Base-by-base conservation (phyloP, 1,140 invertebrate genomes). In the Drosophila paulistorum region DNA sequence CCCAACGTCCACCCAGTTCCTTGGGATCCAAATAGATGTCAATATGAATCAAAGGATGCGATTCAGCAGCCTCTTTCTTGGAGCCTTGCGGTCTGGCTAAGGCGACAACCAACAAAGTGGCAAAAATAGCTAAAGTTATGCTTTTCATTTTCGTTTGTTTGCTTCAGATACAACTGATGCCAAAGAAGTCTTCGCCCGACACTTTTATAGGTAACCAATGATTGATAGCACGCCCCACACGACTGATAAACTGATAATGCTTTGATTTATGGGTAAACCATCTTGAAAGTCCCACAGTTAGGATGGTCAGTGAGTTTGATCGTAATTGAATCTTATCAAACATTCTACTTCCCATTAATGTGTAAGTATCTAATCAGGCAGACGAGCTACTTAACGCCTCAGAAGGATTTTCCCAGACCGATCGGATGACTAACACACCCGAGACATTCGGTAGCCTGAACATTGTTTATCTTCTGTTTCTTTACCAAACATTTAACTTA, bases 101-200 rank as follows among this genome's bases (percentile, higher is more conserved):
- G 7, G 17, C 17, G 17, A 20, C 45, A 10, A 51, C 45, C 45
- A 51, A 51, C 45, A 51, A 23, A 23, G 45, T 11, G 45, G 45
- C 45, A 51, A 51, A 51, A 9, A 51, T 20, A 23, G 45, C 45
- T 51, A 51, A 23, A 51, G 17, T 51, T 14, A 51, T 51, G 45
- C 17, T 51, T 23, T 51, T 51, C 45, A 51, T 51, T 11, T 23
- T 51, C 45, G 45, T 51, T 23, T 51, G 45, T 51, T 23, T 51
- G 45, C 45, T 51, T 51, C 45, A 51, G 45, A 51, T 51, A 51
- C 45, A 51, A 51, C 45, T 51, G 45, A 51, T 51, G 17, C 45
- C 45, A 11, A 51, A 20, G 3, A 51, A 23, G 45, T 51, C 9
- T 23, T 51, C 20, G 20, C n/a, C 7, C 3, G 17, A 23, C 45